These are phyloP conservation scores for Papilio polytes DNA, from an alignment of 1,140 invertebrate genomes.

Conservation along the genomic window DNA sequence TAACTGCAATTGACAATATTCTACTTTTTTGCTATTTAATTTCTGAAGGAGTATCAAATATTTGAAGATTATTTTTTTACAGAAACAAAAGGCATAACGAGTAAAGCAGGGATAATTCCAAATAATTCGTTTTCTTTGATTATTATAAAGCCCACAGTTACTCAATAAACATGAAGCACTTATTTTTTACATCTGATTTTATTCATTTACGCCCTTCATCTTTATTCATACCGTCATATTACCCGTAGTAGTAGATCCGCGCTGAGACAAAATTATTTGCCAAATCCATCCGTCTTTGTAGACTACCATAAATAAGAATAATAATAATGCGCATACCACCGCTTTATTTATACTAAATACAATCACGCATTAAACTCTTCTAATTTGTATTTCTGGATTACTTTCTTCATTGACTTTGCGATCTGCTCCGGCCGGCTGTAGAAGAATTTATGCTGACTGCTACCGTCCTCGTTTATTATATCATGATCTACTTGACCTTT, in stretches of 20 bases:
- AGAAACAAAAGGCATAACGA: too few relatives aligned
- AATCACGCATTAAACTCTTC: conserved; percentile 45
- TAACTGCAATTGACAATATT: background rate
- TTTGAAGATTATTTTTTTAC: too few relatives aligned
- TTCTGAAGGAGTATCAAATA: background rate
- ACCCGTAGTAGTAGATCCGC: background rate
- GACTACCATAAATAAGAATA: background rate
- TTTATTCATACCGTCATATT: background rate
- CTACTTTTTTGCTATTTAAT: background rate
- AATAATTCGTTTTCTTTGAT: too few relatives aligned
- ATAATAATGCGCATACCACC: background rate
- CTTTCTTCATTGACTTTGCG: conserved; percentile 80
- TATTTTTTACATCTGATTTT: background rate
- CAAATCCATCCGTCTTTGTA: background rate
- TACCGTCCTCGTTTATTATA: conserved; percentile 84
- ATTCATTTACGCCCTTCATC: background rate
- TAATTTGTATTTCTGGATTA: conserved; percentile 68
- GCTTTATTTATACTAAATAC: background rate
- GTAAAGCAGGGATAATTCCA: too few relatives aligned
- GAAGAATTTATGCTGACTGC: conserved; percentile 85
- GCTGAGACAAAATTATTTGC: background rate
- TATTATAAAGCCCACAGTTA: too few relatives aligned
- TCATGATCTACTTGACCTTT: conserved; percentile 81
- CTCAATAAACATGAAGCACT: background rate
- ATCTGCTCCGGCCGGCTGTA: conserved; percentile 84